A percentile compares a stretch with the other conserved stretches of the same genome.
phyloP scores from a whole-genome alignment of 2,113 vertebrate genomes.

The Oceanites oceanicus region DNA sequence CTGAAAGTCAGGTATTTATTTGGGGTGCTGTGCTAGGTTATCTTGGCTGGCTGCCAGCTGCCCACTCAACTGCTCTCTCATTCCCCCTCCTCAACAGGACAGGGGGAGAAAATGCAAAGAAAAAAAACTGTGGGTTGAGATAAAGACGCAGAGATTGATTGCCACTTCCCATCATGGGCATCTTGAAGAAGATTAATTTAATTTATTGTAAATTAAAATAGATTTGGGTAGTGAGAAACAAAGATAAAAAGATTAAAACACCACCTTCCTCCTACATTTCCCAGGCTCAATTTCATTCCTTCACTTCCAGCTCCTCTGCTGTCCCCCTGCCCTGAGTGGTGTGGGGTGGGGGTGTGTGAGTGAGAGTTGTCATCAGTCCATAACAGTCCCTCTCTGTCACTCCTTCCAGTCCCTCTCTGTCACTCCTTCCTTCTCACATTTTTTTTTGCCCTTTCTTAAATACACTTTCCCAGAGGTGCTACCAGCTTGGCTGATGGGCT shows the following conservation, averaged over 20 bases:
- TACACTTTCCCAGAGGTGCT: not conserved
- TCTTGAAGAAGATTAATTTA: not conserved
- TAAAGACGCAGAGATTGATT: not conserved
- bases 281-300: not conserved
- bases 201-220: not conserved
- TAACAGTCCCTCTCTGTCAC: not conserved
- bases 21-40: not conserved
- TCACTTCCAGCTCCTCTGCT: not conserved
- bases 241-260: not conserved
- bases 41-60: not conserved
- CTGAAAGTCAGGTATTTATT: not conserved
- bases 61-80: not conserved
- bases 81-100: not conserved
- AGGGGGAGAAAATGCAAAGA: not conserved
- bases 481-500: not conserved
- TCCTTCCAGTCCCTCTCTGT: not conserved
- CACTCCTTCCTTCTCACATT: not conserved
- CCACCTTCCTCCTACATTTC: not conserved
- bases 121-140: not conserved
- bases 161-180: not conserved
- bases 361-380: too few relatives aligned
- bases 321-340: fast-evolving
- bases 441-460: not conserved
- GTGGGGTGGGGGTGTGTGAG: too few relatives aligned
- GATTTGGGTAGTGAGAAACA: not conserved